Base-by-base conservation (phyloP, 1,140 invertebrate species). In the Drosophila melanogaster region DNA sequence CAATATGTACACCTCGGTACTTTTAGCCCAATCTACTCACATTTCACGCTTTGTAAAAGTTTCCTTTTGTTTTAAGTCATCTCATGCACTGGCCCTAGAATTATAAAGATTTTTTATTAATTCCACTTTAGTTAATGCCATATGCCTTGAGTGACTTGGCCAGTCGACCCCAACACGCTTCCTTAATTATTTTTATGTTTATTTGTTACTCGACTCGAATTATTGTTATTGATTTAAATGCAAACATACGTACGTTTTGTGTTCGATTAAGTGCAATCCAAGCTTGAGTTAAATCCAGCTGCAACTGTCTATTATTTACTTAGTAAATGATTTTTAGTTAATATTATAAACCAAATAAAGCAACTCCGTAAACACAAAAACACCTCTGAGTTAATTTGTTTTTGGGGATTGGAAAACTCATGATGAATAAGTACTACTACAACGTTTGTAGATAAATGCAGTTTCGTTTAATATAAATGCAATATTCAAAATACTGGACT, bases 331-430 rank as follows among this genome's bases (percentile, higher is more conserved):
- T 55, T 61, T 71, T 83, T 84, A 84, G 80, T 83, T 84, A 79
- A 79, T 62, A 60, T 43, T 81, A 74, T 57, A n/a, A 85, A 81
- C 72, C 72, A 84, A 85, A 87, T 87, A 85, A 85, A 86, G 67
- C 73, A 74, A 87, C 76, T 55, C 56, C 69, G 38, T 59, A 59
- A 58, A 84, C 76, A 76, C 65, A 44, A 37, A 3, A 11, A 30
- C 12, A 37, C 2, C n/a, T 40, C 0, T 6, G 0, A 30, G 7
- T 0, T 6, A 0, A 26, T 6, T 6, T 26, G 0, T 26, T 26
- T 26, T 26, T 26, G 6, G 24, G 5, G 6, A 26, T 26, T 6
- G 24, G 0, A 26, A 26, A 26, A 26, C 26, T 26, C 19, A 26
- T 10, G 8, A 30, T 30, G 30, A 2, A 8, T 30, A 3, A 30